Base-by-base conservation (phyloP, 2,888 invertebrate genomes). In the Leptopilina drosophilae region DNA sequence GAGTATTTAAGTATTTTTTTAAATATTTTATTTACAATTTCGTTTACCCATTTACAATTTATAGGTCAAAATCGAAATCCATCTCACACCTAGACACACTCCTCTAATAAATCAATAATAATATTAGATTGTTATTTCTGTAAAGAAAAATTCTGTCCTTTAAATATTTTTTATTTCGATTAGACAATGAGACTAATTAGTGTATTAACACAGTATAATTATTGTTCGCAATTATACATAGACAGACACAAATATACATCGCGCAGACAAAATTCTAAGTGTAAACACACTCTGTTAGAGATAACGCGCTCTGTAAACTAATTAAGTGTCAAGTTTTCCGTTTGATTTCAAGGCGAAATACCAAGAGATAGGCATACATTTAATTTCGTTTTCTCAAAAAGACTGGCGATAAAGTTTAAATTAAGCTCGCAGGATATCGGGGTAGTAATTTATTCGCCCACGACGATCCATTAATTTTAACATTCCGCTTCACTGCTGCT, bases 121-220 rank as follows among this genome's bases (percentile, higher is more conserved):
- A 33, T 33, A 33, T 33, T 33, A 33, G 5, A 20, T 20, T 20
- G 20, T 20, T 33, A 33, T 33, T 33, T 33, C 33, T 33, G 2
- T 33, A 33, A 33, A 33, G 33, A 33, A 33, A 33, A 33, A 33
- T 33, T 33, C 33, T 33, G 33, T 33, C 5, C 33, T 33, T 33
- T 33, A 3, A 33, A 33, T 2, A 33, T 33, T 33, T 33, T 33
- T 33, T 69, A 42, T 42, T 81, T 76, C 80, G 83, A 82, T 82
- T 76, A 82, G 69, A 82, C 81, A 82, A 85, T 83, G 84, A 80
- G 81, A 84, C 86, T 86, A 87, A 87, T 87, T 86, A 87, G 85
- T 80, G 85, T 80, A 80, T 75, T 82, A 83, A 42, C 7, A 7
- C 1, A 42, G 5, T 42, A 84, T 86, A 86, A 86, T 87, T 87